Conservation (phyloP, 2,113 vertebrate genomes). For the Tachuris rubrigastra region DNA sequence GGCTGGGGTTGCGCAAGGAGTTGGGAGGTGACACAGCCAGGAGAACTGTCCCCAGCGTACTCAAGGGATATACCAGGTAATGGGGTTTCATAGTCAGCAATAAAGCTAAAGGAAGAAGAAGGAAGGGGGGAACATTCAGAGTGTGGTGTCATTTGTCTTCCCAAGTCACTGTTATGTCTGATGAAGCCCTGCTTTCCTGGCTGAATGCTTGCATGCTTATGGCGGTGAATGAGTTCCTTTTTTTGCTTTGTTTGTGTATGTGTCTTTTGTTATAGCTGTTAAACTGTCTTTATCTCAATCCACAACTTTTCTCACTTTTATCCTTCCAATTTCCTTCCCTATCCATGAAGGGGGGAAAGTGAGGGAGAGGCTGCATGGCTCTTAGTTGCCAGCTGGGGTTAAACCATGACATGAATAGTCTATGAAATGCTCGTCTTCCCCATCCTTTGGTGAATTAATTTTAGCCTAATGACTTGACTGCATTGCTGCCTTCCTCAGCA, state of each 20-base stretch:
- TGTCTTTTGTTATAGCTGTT: background rate
- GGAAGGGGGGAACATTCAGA: background rate
- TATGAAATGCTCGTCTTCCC: background rate
- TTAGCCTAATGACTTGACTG: background rate
- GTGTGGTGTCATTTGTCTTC: background rate
- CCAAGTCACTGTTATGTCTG: fast-evolving
- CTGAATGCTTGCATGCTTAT: background rate
- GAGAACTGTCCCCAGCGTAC: background rate
- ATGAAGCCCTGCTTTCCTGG: background rate
- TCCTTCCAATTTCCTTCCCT: background rate
- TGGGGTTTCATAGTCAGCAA: background rate
- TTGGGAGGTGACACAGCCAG: background rate
- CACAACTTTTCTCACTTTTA: background rate
- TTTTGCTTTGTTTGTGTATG: background rate
- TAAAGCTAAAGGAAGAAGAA: background rate
- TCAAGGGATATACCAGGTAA: background rate
- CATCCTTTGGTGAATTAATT: background rate
- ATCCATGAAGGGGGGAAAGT: background rate
- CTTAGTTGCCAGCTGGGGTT: background rate
- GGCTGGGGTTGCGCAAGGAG: background rate
- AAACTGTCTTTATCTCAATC: background rate
- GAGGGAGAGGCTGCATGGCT: background rate
- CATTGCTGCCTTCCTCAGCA: background rate
- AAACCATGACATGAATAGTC: background rate
- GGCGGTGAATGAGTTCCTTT: background rate